Percentiles rank a stretch among this genome's conserved stretches.
Conservation (phyloP, 2,113 vertebrate genomes). For the Siniperca chuatsi region DNA sequence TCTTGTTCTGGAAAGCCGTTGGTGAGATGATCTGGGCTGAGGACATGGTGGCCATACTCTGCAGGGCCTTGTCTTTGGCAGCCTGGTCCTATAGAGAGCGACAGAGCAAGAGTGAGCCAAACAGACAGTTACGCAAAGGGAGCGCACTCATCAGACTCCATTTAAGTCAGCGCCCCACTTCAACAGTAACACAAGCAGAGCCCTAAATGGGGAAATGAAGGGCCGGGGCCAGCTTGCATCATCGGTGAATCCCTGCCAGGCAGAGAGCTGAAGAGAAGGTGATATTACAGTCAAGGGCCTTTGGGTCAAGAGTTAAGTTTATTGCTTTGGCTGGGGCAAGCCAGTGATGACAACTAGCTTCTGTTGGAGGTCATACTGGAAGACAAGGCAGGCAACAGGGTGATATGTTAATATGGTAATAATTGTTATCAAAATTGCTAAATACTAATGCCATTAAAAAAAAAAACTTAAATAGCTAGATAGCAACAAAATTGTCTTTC, state of each 20-base stretch:
- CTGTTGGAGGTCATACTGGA: slow-evolving; percentile 77
- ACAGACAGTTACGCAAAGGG: slow-evolving; percentile 51
- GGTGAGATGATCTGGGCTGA: slow-evolving; percentile 97
- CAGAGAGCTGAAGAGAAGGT: slow-evolving; percentile 60
- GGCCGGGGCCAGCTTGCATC: slow-evolving; percentile 69
- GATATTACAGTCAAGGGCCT: slow-evolving; percentile 78
- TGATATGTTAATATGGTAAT: slow-evolving; percentile 45
- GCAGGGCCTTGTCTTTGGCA: slow-evolving; percentile 97
- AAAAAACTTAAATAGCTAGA: neutral
- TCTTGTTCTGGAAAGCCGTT: slow-evolving; percentile 94
- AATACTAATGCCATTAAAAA: neutral
- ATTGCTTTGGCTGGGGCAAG: slow-evolving; percentile 78
- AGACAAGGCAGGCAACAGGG: slow-evolving; percentile 47
- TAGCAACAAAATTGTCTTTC: neutral
- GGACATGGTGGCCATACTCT: slow-evolving; percentile 97
- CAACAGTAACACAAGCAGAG: slow-evolving; percentile 43
- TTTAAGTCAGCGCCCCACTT: slow-evolving; percentile 53
- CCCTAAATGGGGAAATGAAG: slow-evolving; percentile 72
- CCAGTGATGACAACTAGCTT: slow-evolving; percentile 78
- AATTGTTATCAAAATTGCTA: slow-evolving; percentile 12
- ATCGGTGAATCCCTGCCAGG: slow-evolving; percentile 61
- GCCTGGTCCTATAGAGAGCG: slow-evolving; percentile 90
- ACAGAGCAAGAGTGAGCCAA: slow-evolving; percentile 48
- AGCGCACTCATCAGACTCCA: slow-evolving; percentile 44
- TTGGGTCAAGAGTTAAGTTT: slow-evolving; percentile 81